Percentiles rank a stretch among this genome's conserved stretches.
These are phyloP conservation scores for Teleopsis dalmanni DNA, from an alignment of 1,140 invertebrate genomes.

Conservation along the genomic window DNA sequence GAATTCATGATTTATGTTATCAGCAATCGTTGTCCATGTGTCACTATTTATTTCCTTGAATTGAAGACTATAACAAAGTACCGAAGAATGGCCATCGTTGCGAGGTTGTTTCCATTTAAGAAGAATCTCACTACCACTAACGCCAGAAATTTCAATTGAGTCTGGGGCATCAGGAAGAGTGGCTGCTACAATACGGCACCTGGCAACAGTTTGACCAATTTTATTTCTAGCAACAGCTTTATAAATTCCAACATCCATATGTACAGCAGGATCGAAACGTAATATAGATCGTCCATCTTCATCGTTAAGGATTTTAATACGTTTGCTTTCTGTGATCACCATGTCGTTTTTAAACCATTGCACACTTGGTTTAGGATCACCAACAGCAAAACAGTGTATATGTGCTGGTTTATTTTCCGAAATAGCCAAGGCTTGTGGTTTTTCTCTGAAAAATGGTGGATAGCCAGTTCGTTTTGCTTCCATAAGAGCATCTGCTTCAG, in stretches of 20 bases:
- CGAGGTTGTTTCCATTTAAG: constrained; percentile 83
- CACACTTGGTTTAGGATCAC: constrained; percentile 81
- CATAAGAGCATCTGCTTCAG: constrained; percentile 75
- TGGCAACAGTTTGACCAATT: constrained; percentile 66
- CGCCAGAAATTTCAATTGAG: constrained; percentile 71
- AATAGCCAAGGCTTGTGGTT: constrained; percentile 70
- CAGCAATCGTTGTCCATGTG: constrained; percentile 78
- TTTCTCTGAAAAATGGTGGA: constrained; percentile 73
- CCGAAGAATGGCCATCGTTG: constrained; percentile 73
- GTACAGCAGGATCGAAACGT: constrained; percentile 63
- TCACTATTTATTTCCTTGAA: constrained; percentile 65
- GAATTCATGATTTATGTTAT: constrained; percentile 91
- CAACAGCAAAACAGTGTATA: constrained; percentile 77
- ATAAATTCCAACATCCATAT: constrained; percentile 84
- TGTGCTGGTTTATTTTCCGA: constrained; percentile 69
- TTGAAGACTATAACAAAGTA: constrained; percentile 78
- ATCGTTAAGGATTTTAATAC: constrained; percentile 68
- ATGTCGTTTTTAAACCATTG: constrained; percentile 95
- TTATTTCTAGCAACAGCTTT: constrained; percentile 90
- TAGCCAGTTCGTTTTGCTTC: constrained; percentile 72
- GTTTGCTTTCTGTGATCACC: constrained; percentile 69
- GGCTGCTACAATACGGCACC: constrained; percentile 65
- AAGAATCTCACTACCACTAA: constrained; percentile 79
- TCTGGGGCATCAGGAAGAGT: constrained; percentile 74
- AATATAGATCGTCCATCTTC: constrained; percentile 71